These are phyloP conservation scores for Erythrolamprus reginae DNA, from an alignment of 2,113 vertebrate genomes.

Conservation along the genomic window DNA sequence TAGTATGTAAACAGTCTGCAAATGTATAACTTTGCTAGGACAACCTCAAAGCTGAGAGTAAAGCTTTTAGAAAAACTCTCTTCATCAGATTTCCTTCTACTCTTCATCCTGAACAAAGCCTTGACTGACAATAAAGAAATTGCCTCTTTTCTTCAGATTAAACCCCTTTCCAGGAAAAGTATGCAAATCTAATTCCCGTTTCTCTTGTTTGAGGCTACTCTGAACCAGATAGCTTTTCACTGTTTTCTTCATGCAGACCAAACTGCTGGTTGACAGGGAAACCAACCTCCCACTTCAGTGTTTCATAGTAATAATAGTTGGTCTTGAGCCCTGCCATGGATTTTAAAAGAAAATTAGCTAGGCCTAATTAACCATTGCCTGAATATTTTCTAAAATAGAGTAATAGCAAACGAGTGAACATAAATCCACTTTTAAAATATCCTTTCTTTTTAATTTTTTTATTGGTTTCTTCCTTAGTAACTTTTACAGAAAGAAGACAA, in stretches of 20 bases:
- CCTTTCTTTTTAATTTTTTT: conserved; percentile 32
- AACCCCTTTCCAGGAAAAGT: conserved; percentile 64
- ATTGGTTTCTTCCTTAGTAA: conserved; percentile 58
- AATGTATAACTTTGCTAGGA: conserved; percentile 63
- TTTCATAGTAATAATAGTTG: conserved; percentile 69
- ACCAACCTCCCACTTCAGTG: conserved; percentile 69
- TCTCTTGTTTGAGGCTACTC: conserved; percentile 56
- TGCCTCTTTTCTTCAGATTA: conserved; percentile 72
- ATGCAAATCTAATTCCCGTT: conserved; percentile 70
- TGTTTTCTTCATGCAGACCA: conserved; percentile 59
- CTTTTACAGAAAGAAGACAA: conserved; percentile 59
- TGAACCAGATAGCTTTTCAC: conserved; percentile 68
- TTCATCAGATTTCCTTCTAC: conserved; percentile 70
- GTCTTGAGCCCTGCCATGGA: conserved; percentile 60
- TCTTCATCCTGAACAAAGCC: conserved; percentile 73
- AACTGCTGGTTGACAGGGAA: conserved; percentile 60
- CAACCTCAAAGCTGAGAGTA: conserved; percentile 63
- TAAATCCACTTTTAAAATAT: conserved; percentile 61
- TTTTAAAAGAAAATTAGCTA: conserved; percentile 72
- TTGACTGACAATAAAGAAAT: conserved; percentile 69
- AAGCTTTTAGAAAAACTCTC: conserved; percentile 68
- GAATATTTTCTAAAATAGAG: conserved; percentile 71
- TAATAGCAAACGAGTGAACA: conserved; percentile 74
- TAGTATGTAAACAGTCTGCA: conserved; percentile 65
- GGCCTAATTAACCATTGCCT: conserved; percentile 75